Conservation (phyloP, 1,140 invertebrate genomes). For the Druon quercuslanigerum region DNA sequence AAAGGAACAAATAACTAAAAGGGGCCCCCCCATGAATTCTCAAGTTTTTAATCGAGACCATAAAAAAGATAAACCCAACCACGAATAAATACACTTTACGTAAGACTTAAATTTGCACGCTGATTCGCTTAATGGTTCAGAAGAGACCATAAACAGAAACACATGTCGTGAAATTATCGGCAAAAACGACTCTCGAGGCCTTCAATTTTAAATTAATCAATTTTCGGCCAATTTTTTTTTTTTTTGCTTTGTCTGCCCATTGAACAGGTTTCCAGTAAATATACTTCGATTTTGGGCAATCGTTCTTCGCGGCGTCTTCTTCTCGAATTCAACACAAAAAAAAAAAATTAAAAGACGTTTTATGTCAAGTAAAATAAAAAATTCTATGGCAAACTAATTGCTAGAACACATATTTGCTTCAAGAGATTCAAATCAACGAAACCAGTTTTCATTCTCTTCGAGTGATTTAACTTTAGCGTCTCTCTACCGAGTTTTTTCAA, state of each 20-base stretch:
- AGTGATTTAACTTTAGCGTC: too few relatives aligned
- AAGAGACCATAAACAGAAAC: slow-evolving; percentile 4
- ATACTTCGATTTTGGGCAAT: neutral
- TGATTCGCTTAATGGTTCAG: too few relatives aligned
- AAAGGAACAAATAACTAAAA: neutral
- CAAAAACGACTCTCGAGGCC: neutral
- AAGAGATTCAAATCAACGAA: neutral
- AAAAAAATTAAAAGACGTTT: neutral
- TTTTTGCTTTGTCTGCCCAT: neutral
- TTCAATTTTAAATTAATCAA: slow-evolving; percentile 28
- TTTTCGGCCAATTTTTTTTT: neutral
- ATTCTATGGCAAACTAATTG: neutral
- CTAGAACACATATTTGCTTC: neutral
- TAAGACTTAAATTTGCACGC: neutral
- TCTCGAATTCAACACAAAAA: neutral
- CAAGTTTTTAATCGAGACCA: neutral
- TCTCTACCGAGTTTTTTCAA: too few relatives aligned
- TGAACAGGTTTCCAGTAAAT: neutral
- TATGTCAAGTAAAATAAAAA: neutral
- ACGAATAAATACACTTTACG: slow-evolving; percentile 1
- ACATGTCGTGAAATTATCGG: slow-evolving; percentile 6
- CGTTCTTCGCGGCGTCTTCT: neutral
- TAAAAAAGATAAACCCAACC: neutral
- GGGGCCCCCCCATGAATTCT: neutral
- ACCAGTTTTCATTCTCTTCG: neutral